Evolutionary conservation across 92 coral and sea anemone species (phyloP).

Genomic region (Porites rus): DNA sequence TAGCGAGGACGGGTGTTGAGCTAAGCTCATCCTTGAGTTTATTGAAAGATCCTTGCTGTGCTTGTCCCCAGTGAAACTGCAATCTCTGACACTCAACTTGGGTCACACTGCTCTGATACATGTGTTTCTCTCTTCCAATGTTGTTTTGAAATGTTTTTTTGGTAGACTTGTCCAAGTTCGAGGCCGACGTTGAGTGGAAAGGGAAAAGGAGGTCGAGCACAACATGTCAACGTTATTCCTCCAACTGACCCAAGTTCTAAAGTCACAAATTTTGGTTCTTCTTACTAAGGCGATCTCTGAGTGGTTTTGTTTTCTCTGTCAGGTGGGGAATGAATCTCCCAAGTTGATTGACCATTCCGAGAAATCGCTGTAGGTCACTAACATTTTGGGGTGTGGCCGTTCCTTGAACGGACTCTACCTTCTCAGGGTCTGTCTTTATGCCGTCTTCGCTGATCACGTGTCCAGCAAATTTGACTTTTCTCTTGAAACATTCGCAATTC

Average conservation of each 20-base stretch:
- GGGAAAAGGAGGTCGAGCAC: background rate
- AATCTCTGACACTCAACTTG: too few species aligned
- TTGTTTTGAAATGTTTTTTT: too few species aligned
- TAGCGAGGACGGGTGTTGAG: constrained; percentile 52
- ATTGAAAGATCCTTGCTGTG: constrained; percentile 38
- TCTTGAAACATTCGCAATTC: constrained; percentile 59
- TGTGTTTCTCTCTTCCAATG: too few species aligned
- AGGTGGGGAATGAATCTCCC: constrained; percentile 43
- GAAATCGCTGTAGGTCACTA: constrained; percentile 45
- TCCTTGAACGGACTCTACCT: constrained; percentile 26
- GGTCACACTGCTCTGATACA: too few species aligned
- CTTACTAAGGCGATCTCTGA: constrained; percentile 41
- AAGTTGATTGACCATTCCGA: constrained; percentile 51
- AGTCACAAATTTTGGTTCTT: background rate
- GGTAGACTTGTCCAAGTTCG: too few species aligned
- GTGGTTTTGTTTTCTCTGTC: constrained; percentile 39
- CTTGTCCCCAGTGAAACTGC: constrained; percentile 46
- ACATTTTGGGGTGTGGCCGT: constrained; percentile 38
- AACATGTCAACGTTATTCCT: too few species aligned
- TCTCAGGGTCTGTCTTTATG: constrained; percentile 49
- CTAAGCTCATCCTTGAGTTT: constrained; percentile 41
- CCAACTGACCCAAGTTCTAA: too few species aligned
- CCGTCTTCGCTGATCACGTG: constrained; percentile 27
- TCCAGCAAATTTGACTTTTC: constrained; percentile 41
- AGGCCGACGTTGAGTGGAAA: too few species aligned